phyloP scores from a whole-genome alignment of 2,888 invertebrate genomes.

The Artemia sinica region DNA sequence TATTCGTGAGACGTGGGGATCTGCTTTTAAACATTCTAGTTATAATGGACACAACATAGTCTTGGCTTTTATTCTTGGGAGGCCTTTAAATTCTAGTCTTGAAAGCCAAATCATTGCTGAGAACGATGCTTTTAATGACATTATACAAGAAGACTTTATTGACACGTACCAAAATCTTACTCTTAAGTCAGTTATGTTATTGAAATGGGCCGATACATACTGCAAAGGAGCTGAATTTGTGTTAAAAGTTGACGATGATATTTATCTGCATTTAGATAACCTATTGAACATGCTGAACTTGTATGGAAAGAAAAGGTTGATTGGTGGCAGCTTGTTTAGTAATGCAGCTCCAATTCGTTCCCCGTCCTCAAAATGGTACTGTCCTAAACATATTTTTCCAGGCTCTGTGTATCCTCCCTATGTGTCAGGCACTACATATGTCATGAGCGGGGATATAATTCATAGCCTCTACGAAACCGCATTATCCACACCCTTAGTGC shows the following conservation, averaged over 20 bases:
- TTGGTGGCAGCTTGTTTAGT: conserved; percentile 60
- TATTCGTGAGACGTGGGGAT: conserved; percentile 52
- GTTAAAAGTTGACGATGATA: conserved; percentile 71
- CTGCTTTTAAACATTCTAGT: conserved; percentile 29
- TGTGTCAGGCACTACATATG: conserved; percentile 62
- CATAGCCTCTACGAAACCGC: conserved; percentile 47
- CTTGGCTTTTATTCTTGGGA: conserved; percentile 44
- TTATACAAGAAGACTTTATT: conserved; percentile 62
- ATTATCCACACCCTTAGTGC: conserved; percentile 44
- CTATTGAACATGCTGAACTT: conserved; percentile 34
- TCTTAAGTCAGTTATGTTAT: conserved; percentile 61
- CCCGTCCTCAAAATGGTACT: conserved; percentile 53
- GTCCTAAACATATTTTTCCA: conserved; percentile 57
- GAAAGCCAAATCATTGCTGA: conserved; percentile 48
- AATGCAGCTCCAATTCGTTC: conserved; percentile 56
- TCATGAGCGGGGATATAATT: conserved; percentile 50
- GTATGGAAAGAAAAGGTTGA: conserved; percentile 29
- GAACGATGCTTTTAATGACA: conserved; percentile 47
- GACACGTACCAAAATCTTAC: conserved; percentile 76
- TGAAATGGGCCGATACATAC: conserved; percentile 56
- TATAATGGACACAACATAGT: conserved; percentile 29
- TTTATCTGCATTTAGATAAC: conserved; percentile 57
- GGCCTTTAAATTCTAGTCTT: conserved; percentile 39
- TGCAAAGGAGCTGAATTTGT: conserved; percentile 48
- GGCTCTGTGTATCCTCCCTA: conserved; percentile 57